Base-by-base conservation (phyloP, 2,888 invertebrate species). In the Cataglyphis livida region DNA sequence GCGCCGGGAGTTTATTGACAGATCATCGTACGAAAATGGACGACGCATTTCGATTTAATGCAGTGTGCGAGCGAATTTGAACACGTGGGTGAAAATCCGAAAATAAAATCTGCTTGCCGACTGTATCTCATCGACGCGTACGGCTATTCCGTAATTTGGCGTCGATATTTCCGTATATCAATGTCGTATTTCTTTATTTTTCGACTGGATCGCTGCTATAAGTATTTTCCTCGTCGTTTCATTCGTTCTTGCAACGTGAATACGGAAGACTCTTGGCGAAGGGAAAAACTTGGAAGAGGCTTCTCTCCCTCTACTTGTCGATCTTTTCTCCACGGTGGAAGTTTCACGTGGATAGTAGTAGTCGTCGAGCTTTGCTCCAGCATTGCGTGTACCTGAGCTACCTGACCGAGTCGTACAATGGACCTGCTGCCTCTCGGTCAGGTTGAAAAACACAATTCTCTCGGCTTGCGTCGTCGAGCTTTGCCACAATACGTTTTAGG, bases 381-480 rank as follows among this genome's bases (percentile, higher is more conserved):
- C 62, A 15, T 35, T 51, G 15, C 59, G 25, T 28, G 21, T 25
- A 25, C 70, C 21, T 35, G 41, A 35, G 66, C 84, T 84, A 87
- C 87, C 87, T 87, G 87, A 81, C 61, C 65, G 28, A 28, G 64
- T 54, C 81, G 57, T 44, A 85, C 85, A 87, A 87, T 81, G 81
- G 54, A 51, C 44, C 61, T 62, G 76, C 73, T 73, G 62, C 62
- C 18, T 38, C 51, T 62, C 68, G 68, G 41, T 87, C 87, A 75
- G 78, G 85, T 83, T 84, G 76, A 15, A 32, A 54, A 38, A 41
- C 64, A 44, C 62, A 57, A 64, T 64, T 61, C 51, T 64, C 41
- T 83, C 44, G 70, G 41, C 64, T 84, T 85, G 75, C 85, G 79
- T 38, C 65, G 70, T 71, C 84, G 83, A 83, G 44, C 75, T 73